Evolutionary conservation across 1,140 invertebrate species (phyloP), one percentile per base, ranked within the genome.

Genomic region (Drosophila kanapiae): DNA sequence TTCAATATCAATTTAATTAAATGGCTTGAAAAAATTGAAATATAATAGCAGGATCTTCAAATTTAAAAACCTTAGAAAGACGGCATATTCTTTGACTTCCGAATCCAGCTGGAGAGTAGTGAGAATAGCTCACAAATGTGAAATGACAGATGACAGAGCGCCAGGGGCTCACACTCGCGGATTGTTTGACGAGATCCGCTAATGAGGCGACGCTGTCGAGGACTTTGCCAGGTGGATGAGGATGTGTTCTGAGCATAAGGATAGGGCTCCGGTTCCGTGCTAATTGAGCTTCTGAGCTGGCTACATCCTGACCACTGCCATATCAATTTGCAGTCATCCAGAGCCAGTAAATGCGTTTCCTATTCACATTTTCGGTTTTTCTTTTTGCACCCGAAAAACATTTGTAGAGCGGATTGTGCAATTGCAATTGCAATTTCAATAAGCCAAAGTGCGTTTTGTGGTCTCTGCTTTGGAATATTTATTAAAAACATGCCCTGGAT

Each of bases 371-470:
- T 57, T 64, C 27, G 29, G 27, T 65, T 72, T 57, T 76, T 31
- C 43, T 67, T 59, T 43, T 60, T 38, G 37, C 33, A 31, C 14
- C 11, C 42, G 7, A 35, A 35, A 67, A 53, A 47, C 67, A 78
- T 84, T 84, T 84, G 62, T 70, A 70, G 13, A 1, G 23, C 7
- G 18, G 33, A 40, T 68, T 84, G 42, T 45, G 70, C 37, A 74
- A 76, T 47, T 51, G 27, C 61, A 68, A 69, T 65, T 84, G 23
- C 67, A 80, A 83, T 83, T 88, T 59, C 84, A 87, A 88, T 88
- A 77, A 80, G 83, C 71, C 77, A 88, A 88, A 87, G 68, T 87
- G 83, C 70, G 80, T 87, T 86, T 79, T 86, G 82, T 86, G 82
- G 79, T 76, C 69, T 65, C 65, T 53, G 38, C 53, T 45, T 35